Evolutionary conservation across 2,113 vertebrate species (phyloP).

Genomic region (Morone chrysops): DNA sequence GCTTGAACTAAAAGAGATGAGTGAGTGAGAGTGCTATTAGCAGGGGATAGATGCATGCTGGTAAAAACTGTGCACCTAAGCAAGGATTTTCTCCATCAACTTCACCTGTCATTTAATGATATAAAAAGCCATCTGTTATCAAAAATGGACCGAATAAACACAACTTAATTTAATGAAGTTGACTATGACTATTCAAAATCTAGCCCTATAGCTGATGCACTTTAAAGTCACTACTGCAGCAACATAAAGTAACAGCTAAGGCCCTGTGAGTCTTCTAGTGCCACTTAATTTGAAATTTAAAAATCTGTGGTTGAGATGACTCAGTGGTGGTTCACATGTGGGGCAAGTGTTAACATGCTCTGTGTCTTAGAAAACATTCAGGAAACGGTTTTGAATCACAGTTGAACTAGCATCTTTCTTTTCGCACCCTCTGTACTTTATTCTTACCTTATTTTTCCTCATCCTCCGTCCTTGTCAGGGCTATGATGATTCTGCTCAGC

Average conservation of each 20-base stretch:
- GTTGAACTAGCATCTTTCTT: neutral
- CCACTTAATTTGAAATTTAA: neutral
- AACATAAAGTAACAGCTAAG: neutral
- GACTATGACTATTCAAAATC: constrained; percentile 4
- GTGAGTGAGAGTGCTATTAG: constrained; percentile 52
- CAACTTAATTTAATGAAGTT: neutral
- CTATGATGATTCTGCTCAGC: constrained; percentile 14
- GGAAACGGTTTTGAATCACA: neutral
- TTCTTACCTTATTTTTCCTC: neutral
- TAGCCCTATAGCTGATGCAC: neutral
- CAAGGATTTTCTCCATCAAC: constrained; percentile 28
- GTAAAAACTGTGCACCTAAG: constrained; percentile 41
- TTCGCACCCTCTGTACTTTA: neutral
- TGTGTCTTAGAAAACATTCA: neutral
- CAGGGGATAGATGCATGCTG: constrained; percentile 28
- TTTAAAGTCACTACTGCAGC: constrained; percentile 11
- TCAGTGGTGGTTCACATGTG: neutral
- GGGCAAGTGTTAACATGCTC: neutral
- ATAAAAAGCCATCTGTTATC: constrained; percentile 34
- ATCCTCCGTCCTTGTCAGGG: neutral
- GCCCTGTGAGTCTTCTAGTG: neutral
- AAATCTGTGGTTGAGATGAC: neutral
- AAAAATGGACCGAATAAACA: constrained; percentile 30
- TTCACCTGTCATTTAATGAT: constrained; percentile 33
- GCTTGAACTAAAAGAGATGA: constrained; percentile 57